These are phyloP conservation scores for Xylocampa areola DNA, from an alignment of 2,888 invertebrate species.

Conservation along the genomic window DNA sequence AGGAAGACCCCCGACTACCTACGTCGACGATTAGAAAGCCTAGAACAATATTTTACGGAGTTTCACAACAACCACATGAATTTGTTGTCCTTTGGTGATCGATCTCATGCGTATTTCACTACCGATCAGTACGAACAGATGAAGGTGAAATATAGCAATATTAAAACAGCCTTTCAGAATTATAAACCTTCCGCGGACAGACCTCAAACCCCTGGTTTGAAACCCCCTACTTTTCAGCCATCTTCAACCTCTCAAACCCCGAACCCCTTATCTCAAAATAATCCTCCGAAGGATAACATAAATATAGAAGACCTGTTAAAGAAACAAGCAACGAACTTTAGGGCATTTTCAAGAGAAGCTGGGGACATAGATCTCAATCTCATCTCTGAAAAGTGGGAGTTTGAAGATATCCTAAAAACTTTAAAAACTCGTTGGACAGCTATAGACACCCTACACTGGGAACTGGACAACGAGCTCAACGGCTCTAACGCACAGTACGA, in stretches of 20 bases:
- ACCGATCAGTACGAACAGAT: conserved; percentile 13
- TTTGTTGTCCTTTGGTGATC: conserved; percentile 26
- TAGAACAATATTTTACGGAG: conserved; percentile 27
- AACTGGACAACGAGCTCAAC: neutral
- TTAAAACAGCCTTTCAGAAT: conserved; percentile 5
- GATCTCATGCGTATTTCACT: conserved; percentile 29
- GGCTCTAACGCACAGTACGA: neutral
- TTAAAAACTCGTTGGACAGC: neutral
- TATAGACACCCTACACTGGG: neutral
- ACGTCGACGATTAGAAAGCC: too few species aligned
- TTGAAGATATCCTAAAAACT: conserved; percentile 2
- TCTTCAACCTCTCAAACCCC: neutral
- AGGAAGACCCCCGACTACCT: too few species aligned
- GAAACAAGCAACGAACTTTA: conserved; percentile 10
- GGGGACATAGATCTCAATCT: conserved; percentile 1
- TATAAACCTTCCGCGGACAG: conserved; percentile 1
- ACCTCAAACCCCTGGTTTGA: conserved; percentile 10
- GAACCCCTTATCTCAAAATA: conserved; percentile 1
- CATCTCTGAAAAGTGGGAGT: conserved; percentile 6
- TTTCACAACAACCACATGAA: conserved; percentile 20
- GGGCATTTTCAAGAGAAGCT: conserved; percentile 2
- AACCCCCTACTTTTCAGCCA: conserved; percentile 12
- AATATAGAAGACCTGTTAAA: conserved; percentile 1
- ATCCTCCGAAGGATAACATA: too few species aligned
- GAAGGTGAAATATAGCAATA: conserved; percentile 5